phyloP scores from a whole-genome alignment of 2,113 vertebrate species.

The Agelaius tricolor region DNA sequence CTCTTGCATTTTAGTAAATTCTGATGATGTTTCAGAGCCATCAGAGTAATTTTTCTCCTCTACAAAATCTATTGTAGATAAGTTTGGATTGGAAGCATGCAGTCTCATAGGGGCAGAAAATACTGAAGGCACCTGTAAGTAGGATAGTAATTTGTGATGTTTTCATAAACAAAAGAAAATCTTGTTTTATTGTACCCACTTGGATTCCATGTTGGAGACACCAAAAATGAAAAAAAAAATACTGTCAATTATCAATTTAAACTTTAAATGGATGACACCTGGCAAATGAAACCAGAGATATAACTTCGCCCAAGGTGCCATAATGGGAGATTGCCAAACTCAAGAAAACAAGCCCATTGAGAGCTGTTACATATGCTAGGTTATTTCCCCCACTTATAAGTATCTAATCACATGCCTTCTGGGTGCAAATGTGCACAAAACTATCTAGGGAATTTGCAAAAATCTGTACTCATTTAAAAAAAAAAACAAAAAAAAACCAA shows the following conservation, averaged over 20 bases:
- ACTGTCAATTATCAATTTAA: neutral
- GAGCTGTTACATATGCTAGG: neutral
- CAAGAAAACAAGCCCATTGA: neutral
- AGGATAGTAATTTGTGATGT: neutral
- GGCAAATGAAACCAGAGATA: neutral
- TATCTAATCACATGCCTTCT: neutral
- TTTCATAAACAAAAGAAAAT: neutral
- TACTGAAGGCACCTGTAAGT: conserved; percentile 78
- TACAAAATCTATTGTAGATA: conserved; percentile 87
- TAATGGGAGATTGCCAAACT: neutral
- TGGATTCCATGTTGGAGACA: neutral
- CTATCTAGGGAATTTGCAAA: neutral
- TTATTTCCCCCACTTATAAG: neutral
- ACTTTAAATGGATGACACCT: neutral
- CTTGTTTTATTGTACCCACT: neutral
- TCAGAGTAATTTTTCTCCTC: conserved; percentile 86
- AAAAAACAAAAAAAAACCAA: accelerated
- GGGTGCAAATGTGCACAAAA: neutral
- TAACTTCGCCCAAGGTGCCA: neutral
- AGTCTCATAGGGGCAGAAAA: conserved; percentile 86
- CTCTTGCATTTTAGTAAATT: conserved; percentile 94
- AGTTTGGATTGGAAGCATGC: conserved; percentile 97
- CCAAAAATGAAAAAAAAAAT: neutral
- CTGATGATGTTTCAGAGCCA: conserved; percentile 83
- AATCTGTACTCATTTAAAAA: neutral